A percentile compares a stretch with the other conserved stretches of the same genome.
Evolutionary conservation across 2,113 vertebrate genomes (phyloP).

Genomic region (Neofelis nebulosa): DNA sequence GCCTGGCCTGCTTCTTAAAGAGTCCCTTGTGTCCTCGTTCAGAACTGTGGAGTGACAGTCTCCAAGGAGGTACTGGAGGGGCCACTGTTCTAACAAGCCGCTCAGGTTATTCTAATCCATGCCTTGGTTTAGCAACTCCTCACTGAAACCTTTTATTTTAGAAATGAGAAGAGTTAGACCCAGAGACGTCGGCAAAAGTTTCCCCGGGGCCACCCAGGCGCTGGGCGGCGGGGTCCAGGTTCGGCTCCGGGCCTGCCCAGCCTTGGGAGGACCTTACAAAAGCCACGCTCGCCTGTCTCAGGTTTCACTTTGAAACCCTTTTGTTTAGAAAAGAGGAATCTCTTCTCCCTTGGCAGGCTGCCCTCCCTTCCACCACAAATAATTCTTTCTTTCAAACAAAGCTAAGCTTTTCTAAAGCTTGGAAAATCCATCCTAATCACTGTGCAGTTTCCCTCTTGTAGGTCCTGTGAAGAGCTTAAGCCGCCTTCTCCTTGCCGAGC

Average conservation of each 20-base stretch:
- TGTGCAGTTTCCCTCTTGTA: not conserved
- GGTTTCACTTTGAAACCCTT: slow-evolving; percentile 40
- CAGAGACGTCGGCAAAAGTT: not conserved
- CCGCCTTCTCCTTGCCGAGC: not conserved
- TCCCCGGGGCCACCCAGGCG: not conserved
- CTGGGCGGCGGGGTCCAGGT: rapidly evolving
- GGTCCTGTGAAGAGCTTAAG: not conserved
- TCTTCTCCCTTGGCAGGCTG: slow-evolving; percentile 57
- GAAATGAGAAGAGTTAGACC: not conserved
- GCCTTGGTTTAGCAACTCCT: not conserved
- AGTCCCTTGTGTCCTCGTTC: not conserved
- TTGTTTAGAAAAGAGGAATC: slow-evolving; percentile 34
- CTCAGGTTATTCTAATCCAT: not conserved
- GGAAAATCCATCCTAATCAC: slow-evolving; percentile 36
- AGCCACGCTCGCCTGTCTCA: not conserved
- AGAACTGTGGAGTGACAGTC: not conserved
- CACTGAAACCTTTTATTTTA: not conserved
- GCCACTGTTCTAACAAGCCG: not conserved
- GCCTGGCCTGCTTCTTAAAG: not conserved
- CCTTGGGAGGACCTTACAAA: rapidly evolving
- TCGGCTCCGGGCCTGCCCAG: not conserved
- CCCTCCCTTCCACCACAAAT: slow-evolving; percentile 13
- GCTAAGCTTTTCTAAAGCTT: slow-evolving; percentile 30
- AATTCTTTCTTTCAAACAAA: slow-evolving; percentile 57
- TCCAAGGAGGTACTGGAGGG: not conserved